Evolutionary conservation across 2,113 vertebrate species (phyloP), one percentile per base, ranked within the genome.

Genomic region (Ascaphus truei): DNA sequence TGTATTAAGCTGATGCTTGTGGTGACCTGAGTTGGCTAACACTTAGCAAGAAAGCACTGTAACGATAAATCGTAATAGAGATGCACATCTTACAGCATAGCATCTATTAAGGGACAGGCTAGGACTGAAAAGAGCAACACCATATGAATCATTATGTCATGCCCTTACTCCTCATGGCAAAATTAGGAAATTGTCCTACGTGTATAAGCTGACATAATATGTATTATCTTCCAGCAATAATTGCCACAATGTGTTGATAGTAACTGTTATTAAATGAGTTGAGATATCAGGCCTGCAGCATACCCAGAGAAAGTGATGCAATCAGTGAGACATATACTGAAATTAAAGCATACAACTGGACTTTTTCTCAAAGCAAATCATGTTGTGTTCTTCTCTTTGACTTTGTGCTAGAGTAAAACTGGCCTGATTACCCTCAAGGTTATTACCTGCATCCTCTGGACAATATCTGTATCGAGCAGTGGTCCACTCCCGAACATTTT

Each of bases 161-260:
- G n/a, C 55, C 12, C 23, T 51, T 51, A 29, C 34, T 34, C 33
- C 18, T 71, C 23, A 26, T 52, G 45, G 67, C 47, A 33, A 52
- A 41, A 61, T 13, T 20, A 60, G 48, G 3, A 61, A 71, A 39
- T n/a, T 52, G 12, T 52, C 25, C 45, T 59, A 26, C 34, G 31
- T 52, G 20, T 20, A 15, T 27, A 30, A 3, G 33, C 34, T 22
- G 8, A 57, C 5, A 34, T 20, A 22, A 36, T 13, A 57, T 13
- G 30, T 9, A 71, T 52, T 61, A 34, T 52, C 67, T 61, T 71
- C 47, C 67, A 71, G 56, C 57, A 52, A 71, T 36, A 41, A 39
- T 51, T 71, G 67, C 57, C 47, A 71, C 23, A 41, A 36, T 52
- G 67, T 41, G 57, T 61, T 61, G 30, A 34, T 58, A 50, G 33